A percentile compares a stretch with the other conserved stretches of the same genome.
Conservation (phyloP, 1,140 invertebrate species). For the Gonatopus flavifemur region DNA sequence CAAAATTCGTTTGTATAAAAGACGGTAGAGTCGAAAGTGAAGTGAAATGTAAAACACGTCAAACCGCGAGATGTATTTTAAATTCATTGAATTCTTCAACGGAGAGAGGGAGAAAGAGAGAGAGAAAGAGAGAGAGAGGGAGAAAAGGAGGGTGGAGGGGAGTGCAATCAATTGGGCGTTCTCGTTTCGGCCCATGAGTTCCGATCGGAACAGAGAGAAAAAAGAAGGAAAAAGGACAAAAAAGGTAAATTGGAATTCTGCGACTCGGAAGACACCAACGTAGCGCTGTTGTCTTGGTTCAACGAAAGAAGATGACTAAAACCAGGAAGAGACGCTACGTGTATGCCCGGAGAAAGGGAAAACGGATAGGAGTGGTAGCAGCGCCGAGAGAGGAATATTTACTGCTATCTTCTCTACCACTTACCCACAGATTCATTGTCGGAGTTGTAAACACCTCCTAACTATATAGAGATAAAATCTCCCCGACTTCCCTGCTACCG, state of each 20-base stretch:
- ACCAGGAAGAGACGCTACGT: slow-evolving; percentile 9
- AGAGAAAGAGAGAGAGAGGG: slow-evolving; percentile 18
- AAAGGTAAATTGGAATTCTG: slow-evolving; percentile 26
- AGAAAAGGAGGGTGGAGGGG: slow-evolving; percentile 5
- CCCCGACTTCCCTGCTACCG: slow-evolving; percentile 31
- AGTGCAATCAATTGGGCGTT: slow-evolving; percentile 24
- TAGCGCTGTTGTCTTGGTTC: neutral
- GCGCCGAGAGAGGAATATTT: slow-evolving; percentile 52
- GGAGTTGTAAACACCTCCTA: slow-evolving; percentile 61
- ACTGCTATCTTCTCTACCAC: slow-evolving; percentile 59
- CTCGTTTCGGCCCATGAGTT: slow-evolving; percentile 14
- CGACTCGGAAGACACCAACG: slow-evolving; percentile 16
- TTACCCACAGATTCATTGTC: slow-evolving; percentile 57
- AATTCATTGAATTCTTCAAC: too few relatives aligned
- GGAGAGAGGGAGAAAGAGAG: slow-evolving; percentile 25
- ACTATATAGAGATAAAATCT: slow-evolving; percentile 57
- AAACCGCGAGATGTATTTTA: too few relatives aligned
- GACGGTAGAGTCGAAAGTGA: too few relatives aligned
- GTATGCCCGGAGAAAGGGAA: slow-evolving; percentile 1
- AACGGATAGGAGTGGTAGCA: slow-evolving; percentile 22
- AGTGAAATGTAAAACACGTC: too few relatives aligned
- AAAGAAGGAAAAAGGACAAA: slow-evolving; percentile 1
- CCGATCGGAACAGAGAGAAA: neutral
- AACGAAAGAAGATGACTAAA: slow-evolving; percentile 14
- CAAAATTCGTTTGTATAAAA: too few relatives aligned